Conservation (phyloP, 2,797 vertebrate genomes). For the Hephaestus fuliginosus region DNA sequence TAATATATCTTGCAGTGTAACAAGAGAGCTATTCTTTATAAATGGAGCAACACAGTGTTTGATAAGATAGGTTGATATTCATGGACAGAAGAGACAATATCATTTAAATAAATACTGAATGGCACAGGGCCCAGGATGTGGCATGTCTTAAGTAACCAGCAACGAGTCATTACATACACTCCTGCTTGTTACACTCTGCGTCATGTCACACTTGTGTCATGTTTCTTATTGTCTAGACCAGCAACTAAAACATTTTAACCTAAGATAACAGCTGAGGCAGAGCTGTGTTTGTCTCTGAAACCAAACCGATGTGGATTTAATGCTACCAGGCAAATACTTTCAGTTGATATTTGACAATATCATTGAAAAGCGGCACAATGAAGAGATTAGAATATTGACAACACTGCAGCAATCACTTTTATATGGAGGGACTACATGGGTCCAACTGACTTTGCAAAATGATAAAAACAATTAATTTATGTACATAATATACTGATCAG, state of each 20-base stretch:
- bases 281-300: background rate
- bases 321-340: background rate
- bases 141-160: background rate
- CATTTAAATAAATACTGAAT: background rate
- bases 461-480: background rate
- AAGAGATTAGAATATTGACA: background rate
- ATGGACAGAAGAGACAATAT: background rate
- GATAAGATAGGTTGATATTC: background rate
- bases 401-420: background rate
- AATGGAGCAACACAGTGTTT: background rate
- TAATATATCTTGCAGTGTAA: background rate
- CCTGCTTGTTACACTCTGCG: background rate
- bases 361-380: background rate
- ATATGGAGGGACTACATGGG: background rate
- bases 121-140: background rate
- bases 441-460: background rate
- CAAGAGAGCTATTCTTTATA: background rate
- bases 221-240: background rate
- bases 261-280: background rate
- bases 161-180: background rate
- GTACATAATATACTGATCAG: background rate
- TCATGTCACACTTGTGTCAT: background rate
- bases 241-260: background rate
- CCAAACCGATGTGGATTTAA: background rate
- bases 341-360: background rate